These are phyloP conservation scores for Tachina fera DNA, from an alignment of 2,888 invertebrate genomes.

Conservation along the genomic window DNA sequence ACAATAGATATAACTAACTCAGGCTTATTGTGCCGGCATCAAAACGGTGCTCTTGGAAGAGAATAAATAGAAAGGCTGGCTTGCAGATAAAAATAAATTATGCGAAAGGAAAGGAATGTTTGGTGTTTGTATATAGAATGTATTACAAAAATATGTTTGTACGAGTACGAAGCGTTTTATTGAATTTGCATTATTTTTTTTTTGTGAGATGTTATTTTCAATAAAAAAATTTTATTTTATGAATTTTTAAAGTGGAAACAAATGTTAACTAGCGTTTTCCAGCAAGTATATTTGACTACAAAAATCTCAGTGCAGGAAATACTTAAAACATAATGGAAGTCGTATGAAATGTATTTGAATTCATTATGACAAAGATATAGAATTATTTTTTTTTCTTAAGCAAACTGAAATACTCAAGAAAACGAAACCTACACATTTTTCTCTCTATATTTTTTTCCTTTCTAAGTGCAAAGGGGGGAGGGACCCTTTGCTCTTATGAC, in stretches of 20 bases:
- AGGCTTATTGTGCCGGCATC: not conserved
- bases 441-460: not conserved
- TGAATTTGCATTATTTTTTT: slow-evolving; percentile 30
- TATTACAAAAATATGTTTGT: slow-evolving; percentile 1
- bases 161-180: not conserved
- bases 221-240: not conserved
- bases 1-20: slow-evolving; percentile 11
- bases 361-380: slow-evolving; percentile 8
- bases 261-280: not conserved
- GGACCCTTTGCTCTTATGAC: slow-evolving; percentile 29
- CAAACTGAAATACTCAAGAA: not conserved
- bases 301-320: not conserved
- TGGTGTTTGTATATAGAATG: slow-evolving; percentile 9
- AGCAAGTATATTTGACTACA: not conserved
- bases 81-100: not conserved
- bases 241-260: not conserved
- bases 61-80: not conserved
- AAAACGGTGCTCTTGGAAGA: not conserved
- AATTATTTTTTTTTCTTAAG: slow-evolving; percentile 16
- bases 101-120: slow-evolving; percentile 12
- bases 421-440: slow-evolving; percentile 59
- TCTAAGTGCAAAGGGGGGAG: slow-evolving; percentile 4
- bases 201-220: not conserved
- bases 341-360: slow-evolving; percentile 22
- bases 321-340: slow-evolving; percentile 17